phyloP scores from a whole-genome alignment of 2,797 vertebrate species.

The Betta splendens region DNA sequence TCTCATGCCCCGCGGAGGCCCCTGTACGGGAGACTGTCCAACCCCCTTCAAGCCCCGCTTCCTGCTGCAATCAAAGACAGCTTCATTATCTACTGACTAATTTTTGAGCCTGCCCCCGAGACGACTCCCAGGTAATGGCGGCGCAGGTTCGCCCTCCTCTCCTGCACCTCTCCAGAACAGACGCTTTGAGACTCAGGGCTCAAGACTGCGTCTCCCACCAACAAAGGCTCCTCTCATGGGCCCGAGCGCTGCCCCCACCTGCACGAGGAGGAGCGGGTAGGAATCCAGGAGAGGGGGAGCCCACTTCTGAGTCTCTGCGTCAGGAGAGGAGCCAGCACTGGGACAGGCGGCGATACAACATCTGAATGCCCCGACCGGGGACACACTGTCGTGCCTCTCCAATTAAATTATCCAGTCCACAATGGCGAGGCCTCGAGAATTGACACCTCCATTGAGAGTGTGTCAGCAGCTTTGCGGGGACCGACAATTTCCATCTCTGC shows the following conservation, averaged over 20 bases:
- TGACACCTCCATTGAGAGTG: slow-evolving; percentile 83
- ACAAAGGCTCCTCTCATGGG: slow-evolving; percentile 84
- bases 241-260: slow-evolving; percentile 43
- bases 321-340: slow-evolving; percentile 77
- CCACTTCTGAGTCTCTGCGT: slow-evolving; percentile 72
- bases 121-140: slow-evolving; percentile 83
- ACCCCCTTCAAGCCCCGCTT: slow-evolving; percentile 54
- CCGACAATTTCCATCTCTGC: slow-evolving; percentile 79
- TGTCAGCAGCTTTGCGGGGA: slow-evolving; percentile 79
- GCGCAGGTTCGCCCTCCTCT: slow-evolving; percentile 75
- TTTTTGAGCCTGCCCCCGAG: slow-evolving; percentile 76
- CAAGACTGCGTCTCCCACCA: slow-evolving; percentile 71
- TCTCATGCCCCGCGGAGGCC: slow-evolving; percentile 71
- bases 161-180: slow-evolving; percentile 43
- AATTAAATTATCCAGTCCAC: slow-evolving; percentile 83
- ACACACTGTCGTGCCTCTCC: slow-evolving; percentile 83
- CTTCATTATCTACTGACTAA: slow-evolving; percentile 89
- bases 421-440: slow-evolving; percentile 79
- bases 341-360: slow-evolving; percentile 70
- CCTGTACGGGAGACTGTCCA: slow-evolving; percentile 66
- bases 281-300: slow-evolving; percentile 30
- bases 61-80: slow-evolving; percentile 76
- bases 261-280: slow-evolving; percentile 36
- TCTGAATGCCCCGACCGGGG: slow-evolving; percentile 75
- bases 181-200: slow-evolving; percentile 73